Percentiles rank a stretch among this genome's conserved stretches.
These are phyloP conservation scores for Stegastes partitus DNA, from an alignment of 2,113 vertebrate species.

Conservation along the genomic window DNA sequence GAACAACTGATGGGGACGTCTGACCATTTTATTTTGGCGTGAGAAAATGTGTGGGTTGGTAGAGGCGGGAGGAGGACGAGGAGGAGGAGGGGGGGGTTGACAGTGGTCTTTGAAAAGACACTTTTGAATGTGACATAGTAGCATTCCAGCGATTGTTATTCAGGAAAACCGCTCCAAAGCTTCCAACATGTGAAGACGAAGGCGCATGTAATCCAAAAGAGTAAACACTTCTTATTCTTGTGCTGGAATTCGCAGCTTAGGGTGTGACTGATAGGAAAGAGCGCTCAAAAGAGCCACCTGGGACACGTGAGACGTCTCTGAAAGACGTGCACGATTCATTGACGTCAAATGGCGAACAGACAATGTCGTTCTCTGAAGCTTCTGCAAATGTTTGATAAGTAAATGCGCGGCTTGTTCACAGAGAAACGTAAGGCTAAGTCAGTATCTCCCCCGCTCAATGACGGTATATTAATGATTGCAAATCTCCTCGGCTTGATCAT, in stretches of 20 bases:
- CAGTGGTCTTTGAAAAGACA: slow-evolving; percentile 74
- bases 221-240: slow-evolving; percentile 72
- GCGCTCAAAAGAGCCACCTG: slow-evolving; percentile 68
- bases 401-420: slow-evolving; percentile 27
- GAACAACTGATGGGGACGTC: slow-evolving; percentile 45
- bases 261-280: slow-evolving; percentile 35
- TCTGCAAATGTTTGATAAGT: slow-evolving; percentile 43
- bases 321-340: slow-evolving; percentile 55
- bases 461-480: slow-evolving; percentile 30
- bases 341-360: slow-evolving; percentile 40
- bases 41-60: slow-evolving; percentile 78
- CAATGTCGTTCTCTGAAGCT: slow-evolving; percentile 37
- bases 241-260: slow-evolving; percentile 55
- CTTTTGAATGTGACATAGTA: slow-evolving; percentile 78
- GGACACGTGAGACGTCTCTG: slow-evolving; percentile 35
- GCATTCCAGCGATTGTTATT: slow-evolving; percentile 82
- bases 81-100: slow-evolving; percentile 7
- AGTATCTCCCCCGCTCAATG: slow-evolving; percentile 28
- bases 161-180: slow-evolving; percentile 59
- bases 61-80: background rate
- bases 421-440: slow-evolving; percentile 43
- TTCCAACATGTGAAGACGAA: slow-evolving; percentile 63
- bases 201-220: slow-evolving; percentile 60
- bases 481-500: slow-evolving; percentile 24
- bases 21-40: slow-evolving; percentile 71